These are phyloP conservation scores for Caenorhabditis sulstoni DNA, from an alignment of 2,888 invertebrate species.

Conservation along the genomic window DNA sequence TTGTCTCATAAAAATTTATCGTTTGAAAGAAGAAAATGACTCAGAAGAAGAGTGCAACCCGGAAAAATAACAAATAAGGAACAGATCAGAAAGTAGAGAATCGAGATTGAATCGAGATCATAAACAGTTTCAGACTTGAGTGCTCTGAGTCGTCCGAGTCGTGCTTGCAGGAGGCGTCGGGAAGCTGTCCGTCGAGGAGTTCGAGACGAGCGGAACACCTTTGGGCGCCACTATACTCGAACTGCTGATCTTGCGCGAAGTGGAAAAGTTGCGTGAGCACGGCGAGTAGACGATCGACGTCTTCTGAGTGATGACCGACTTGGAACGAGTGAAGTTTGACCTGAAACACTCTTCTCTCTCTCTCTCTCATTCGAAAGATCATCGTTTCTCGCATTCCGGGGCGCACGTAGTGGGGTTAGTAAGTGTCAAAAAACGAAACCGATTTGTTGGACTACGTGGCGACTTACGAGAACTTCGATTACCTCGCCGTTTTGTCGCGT, in stretches of 20 bases:
- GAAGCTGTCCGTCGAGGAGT: constrained; percentile 42
- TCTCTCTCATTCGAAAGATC: constrained; percentile 30
- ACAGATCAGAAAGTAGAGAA: background rate
- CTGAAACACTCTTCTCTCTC: constrained; percentile 41
- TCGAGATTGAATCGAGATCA: background rate
- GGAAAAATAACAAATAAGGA: background rate
- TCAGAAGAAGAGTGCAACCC: background rate
- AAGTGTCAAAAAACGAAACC: constrained; percentile 11
- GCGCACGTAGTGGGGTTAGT: constrained; percentile 36
- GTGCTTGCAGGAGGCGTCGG: constrained; percentile 54
- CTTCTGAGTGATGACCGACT: constrained; percentile 70
- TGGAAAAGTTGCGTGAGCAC: constrained; percentile 61
- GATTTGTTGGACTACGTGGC: constrained; percentile 9
- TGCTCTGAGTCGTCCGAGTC: constrained; percentile 36
- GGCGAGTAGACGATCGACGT: constrained; percentile 69
- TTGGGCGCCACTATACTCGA: constrained; percentile 35
- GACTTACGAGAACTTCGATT: constrained; percentile 57
- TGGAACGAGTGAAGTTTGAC: constrained; percentile 60
- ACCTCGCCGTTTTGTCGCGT: constrained; percentile 57
- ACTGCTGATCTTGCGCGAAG: constrained; percentile 48
- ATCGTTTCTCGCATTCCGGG: constrained; percentile 7
- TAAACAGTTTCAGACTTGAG: constrained; percentile 28
- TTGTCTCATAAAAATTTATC: background rate
- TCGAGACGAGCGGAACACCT: constrained; percentile 31
- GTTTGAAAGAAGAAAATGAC: background rate